Conservation (phyloP, 2,888 invertebrate genomes). For the Plebejus melissa region DNA sequence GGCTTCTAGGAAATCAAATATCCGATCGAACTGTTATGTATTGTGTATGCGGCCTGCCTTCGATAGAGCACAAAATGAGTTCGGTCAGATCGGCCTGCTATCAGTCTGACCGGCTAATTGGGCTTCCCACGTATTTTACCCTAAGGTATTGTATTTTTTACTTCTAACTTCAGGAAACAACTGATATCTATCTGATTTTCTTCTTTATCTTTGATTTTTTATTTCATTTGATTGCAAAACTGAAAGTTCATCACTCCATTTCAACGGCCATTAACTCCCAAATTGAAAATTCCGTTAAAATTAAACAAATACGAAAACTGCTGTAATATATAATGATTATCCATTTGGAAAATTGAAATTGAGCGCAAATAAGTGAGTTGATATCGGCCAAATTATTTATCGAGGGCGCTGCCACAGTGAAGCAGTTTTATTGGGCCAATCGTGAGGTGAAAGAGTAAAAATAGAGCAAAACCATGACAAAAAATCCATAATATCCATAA, state of each 20-base stretch:
- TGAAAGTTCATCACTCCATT: background rate
- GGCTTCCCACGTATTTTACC: too few relatives aligned
- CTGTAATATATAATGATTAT: constrained; percentile 18
- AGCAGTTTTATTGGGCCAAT: background rate
- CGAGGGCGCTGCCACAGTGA: background rate
- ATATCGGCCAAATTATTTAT: constrained; percentile 19
- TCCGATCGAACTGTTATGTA: too few relatives aligned
- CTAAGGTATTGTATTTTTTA: background rate
- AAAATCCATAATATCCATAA: too few relatives aligned
- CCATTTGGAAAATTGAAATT: constrained; percentile 19
- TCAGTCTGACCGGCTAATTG: too few relatives aligned
- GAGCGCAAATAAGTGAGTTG: constrained; percentile 24
- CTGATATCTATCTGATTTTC: too few relatives aligned
- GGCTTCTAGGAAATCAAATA: too few relatives aligned
- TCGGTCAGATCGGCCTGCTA: too few relatives aligned
- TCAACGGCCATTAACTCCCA: background rate
- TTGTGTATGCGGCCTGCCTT: too few relatives aligned
- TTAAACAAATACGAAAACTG: constrained; percentile 20
- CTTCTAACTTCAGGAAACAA: too few relatives aligned
- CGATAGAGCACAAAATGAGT: too few relatives aligned
- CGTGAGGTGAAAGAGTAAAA: background rate
- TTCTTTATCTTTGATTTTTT: too few relatives aligned
- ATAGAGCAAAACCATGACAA: too few relatives aligned
- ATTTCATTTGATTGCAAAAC: background rate
- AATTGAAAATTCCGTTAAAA: constrained; percentile 16